Evolutionary conservation across 2,888 invertebrate genomes (phyloP), one percentile per base, ranked within the genome.

Genomic region (Tineola bisselliella): DNA sequence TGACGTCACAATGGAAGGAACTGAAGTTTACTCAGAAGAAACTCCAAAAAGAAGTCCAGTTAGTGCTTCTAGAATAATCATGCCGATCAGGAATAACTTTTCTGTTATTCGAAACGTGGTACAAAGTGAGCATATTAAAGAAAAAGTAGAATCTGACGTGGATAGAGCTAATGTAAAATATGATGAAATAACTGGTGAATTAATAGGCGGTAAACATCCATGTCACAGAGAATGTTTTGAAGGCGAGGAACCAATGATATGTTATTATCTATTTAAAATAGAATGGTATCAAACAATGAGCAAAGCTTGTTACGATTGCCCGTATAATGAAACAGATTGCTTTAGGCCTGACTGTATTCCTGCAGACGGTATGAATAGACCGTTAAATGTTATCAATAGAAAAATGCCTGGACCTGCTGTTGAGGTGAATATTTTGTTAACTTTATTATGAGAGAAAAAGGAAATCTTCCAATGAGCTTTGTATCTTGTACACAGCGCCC

Each of bases 231-330:
- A 88, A 68, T 94, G 94, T 72, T 79, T 71, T 18, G 87, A 88
- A 63, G 89, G 87, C 0, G 84, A 89, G 56, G 83, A 89, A 6
- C 88, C 91, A 0, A 91, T 91, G 90, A 87, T 89, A 19, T 94
- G 94, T 69, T 87, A 89, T 62, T 95, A 93, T 70, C 86, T 89
- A 67, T 94, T 94, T 68, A 88, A 86, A n/a, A 70, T 94, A 5
- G 96, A 96, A 74, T 92, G 92, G 89, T 96, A 95, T 76, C 90
- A 92, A 66, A 93, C 94, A 0, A 90, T 95, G 88, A 94, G 95
- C 72, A 96, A 96, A 75, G 96, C 96, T 0, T 97, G 97, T 69
- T 94, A 89, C 70, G 83, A 92, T 68, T 97, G 97, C 72, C 96
- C 96, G 0, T 88, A 82, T 62, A 93, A 93, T 72, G 66, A 80